Evolutionary conservation across 2,888 invertebrate species (phyloP), one percentile per base, ranked within the genome.

Genomic region (Trilocha varians): DNA sequence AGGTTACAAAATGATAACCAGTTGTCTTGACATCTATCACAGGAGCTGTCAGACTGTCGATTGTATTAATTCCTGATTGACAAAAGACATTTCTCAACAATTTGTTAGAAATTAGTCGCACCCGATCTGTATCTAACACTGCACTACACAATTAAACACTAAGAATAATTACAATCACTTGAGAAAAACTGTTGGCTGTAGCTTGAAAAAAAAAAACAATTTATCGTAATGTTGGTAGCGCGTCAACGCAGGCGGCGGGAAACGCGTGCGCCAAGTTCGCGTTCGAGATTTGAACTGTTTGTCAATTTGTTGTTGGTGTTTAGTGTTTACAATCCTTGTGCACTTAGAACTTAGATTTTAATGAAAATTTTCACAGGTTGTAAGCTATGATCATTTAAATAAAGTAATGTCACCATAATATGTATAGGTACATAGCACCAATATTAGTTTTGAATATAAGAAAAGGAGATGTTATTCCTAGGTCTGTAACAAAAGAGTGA

Each of bases 201-300:
- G 40, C 45, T 39, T 14, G 52, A 41, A 38, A 39, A 36, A 38
- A 37, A 35, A 34, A 44, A 43, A 40, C 40, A 44, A 36, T 40
- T 45, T 45, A 37, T 53, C 43, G 14, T 51, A 56, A 51, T 53
- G 51, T 45, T 51, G 53, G 13, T 40, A 3, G 34, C 40, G 34
- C 37, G 40, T 34, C 13, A 14, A 15, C 34, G 40, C n/a, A n/a
- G 40, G 44, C 35, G 42, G 42, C 44, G 49, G 25, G 43, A 59
- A 66, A 69, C 82, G 84, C 84, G 84, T 84, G 84, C 84, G 84
- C 78, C 62, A 53, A 44, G 67, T 55, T 53, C 73, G 80, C 78
- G 69, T 61, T 68, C 72, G 71, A 67, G 70, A 65, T 70, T 78
- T 76, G 66, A 75, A 84, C 84, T 84, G 84, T 69, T 75, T 68